Evolutionary conservation across 2,888 invertebrate genomes (phyloP).

Genomic region (Pharmacophagus antenor): DNA sequence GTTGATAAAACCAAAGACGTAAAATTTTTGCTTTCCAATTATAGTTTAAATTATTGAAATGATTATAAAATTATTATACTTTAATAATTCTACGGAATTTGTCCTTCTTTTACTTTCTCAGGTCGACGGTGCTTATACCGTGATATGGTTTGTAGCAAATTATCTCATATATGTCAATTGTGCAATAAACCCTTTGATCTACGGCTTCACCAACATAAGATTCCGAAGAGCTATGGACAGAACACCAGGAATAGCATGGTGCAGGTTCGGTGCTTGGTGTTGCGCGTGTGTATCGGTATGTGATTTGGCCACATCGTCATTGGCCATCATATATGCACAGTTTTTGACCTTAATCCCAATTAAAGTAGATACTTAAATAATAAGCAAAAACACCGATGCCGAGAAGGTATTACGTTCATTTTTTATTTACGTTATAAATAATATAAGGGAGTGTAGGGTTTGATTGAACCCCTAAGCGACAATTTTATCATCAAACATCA

Average conservation of each 20-base stretch:
- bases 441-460: too few species aligned
- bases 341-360: too few species aligned
- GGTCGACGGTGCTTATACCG: conserved; percentile 79
- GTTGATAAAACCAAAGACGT: too few species aligned
- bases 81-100: background rate
- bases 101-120: conserved; percentile 41
- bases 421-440: too few species aligned
- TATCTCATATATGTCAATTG: conserved; percentile 86
- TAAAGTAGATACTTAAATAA: too few species aligned
- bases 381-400: too few species aligned
- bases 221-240: conserved; percentile 84
- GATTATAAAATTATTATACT: background rate
- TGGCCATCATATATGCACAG: background rate
- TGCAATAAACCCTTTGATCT: conserved; percentile 88
- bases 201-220: conserved; percentile 86
- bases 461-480: too few species aligned
- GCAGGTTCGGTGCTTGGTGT: conserved; percentile 70
- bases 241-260: conserved; percentile 72
- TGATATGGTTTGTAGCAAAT: conserved; percentile 85
- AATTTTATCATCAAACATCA: too few species aligned
- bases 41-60: too few species aligned
- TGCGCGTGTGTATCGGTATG: conserved; percentile 58
- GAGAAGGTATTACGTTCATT: too few species aligned
- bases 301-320: background rate
- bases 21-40: too few species aligned